Percentiles rank a stretch among this genome's conserved stretches.
phyloP scores from a whole-genome alignment of 2,888 invertebrate genomes.

The Agrotis puta region DNA sequence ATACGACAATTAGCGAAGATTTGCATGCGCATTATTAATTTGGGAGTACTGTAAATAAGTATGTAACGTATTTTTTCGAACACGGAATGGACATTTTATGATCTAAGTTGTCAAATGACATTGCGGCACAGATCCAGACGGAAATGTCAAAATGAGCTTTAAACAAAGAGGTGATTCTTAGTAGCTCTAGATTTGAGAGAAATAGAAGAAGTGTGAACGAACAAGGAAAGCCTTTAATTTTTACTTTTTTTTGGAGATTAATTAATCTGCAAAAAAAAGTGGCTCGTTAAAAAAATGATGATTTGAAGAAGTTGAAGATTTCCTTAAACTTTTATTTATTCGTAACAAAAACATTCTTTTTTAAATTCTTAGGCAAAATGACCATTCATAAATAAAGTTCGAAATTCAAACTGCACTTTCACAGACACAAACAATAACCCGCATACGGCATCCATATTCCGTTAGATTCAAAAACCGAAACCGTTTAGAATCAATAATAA shows the following conservation, averaged over 20 bases:
- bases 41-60: too few species aligned
- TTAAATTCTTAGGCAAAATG: background rate
- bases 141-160: background rate
- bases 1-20: too few species aligned
- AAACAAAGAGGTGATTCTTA: background rate
- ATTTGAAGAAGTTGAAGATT: too few species aligned
- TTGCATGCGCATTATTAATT: too few species aligned
- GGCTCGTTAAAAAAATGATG: background rate
- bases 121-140: too few species aligned
- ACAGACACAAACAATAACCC: constrained; percentile 29
- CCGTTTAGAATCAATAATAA: constrained; percentile 61
- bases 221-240: background rate
- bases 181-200: background rate
- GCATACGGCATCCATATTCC: constrained; percentile 46
- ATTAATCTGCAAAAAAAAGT: background rate
- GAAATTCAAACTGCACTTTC: background rate
- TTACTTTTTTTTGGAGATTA: too few species aligned
- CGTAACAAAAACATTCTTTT: too few species aligned
- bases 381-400: background rate
- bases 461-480: constrained; percentile 41
- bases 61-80: too few species aligned
- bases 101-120: too few species aligned
- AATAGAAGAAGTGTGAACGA: too few species aligned
- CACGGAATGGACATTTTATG: too few species aligned
- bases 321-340: too few species aligned